phyloP scores from a whole-genome alignment of 2,888 invertebrate genomes.

The Aquatica leii region DNA sequence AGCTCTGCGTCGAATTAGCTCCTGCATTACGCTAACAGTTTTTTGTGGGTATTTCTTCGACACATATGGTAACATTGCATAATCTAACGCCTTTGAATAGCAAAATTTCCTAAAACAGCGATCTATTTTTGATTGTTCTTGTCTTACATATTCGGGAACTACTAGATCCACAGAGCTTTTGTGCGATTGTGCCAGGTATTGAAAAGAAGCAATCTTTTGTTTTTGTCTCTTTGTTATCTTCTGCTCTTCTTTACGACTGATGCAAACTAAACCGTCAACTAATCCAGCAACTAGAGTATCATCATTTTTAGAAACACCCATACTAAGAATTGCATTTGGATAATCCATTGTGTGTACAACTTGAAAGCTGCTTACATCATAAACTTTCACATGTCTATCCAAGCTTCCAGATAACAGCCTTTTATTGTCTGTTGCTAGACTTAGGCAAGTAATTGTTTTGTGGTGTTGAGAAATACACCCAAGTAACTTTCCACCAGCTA shows the following conservation, averaged over 20 bases:
- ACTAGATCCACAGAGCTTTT: constrained; percentile 62
- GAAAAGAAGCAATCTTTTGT: constrained; percentile 66
- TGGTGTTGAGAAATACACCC: constrained; percentile 91
- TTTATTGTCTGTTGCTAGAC: constrained; percentile 81
- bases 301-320: constrained; percentile 80
- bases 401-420: constrained; percentile 89
- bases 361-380: constrained; percentile 86
- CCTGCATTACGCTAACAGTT: constrained; percentile 83
- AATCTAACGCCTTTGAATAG: constrained; percentile 80
- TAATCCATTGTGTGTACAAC: constrained; percentile 89
- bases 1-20: constrained; percentile 84
- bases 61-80: constrained; percentile 70
- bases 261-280: constrained; percentile 90
- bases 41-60: constrained; percentile 75
- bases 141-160: constrained; percentile 59
- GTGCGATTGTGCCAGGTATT: constrained; percentile 56
- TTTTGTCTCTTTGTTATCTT: constrained; percentile 53
- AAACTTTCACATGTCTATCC: constrained; percentile 93
- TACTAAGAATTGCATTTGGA: constrained; percentile 88
- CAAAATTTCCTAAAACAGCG: constrained; percentile 79
- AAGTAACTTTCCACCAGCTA: constrained; percentile 85
- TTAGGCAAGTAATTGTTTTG: constrained; percentile 91
- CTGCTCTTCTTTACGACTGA: constrained; percentile 77
- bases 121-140: constrained; percentile 71
- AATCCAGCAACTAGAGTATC: constrained; percentile 90